Evolutionary conservation across 2,888 invertebrate species (phyloP), one percentile per base, ranked within the genome.

Genomic region (Cheilosia scutellata): DNA sequence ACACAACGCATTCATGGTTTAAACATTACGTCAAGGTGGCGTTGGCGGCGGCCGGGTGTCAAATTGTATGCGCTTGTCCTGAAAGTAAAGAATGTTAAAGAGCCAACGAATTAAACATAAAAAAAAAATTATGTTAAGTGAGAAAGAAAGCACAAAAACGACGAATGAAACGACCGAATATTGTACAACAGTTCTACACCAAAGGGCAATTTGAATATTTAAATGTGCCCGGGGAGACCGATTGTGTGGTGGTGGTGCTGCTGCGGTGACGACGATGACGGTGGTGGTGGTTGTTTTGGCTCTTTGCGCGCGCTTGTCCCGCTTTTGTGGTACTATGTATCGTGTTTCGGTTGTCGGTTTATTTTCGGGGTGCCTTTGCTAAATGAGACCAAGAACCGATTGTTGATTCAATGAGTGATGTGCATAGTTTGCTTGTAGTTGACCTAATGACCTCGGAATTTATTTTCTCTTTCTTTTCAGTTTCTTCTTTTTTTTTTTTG

Each of bases 201-300:
- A 75, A 84, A 84, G 84, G 84, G 84, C 84, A 84, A 84, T 84
- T 84, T 84, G 75, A 84, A 84, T 84, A 79, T 84, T 84, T 84
- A 84, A 84, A 84, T 84, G 60, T 42, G 65, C 74, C 65, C 51
- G 53, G 66, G 70, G 55, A 49, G 68, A 70, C 51, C 51, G 37
- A 55, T 78, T 68, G 60, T 72, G 40, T 68, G 49, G 16, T 63
- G 31, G 25, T 40, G 53, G 11, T 47, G 40, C 55, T 70, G 60
- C 37, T 31, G 66, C 70, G 37, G 27, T 7, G 20, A 16, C 44
- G 44, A 44, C n/a, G 44, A 16, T n/a, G 16, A n/a, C 0, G 16
- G 16, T 68, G 63, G 5, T 63, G 47, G 31, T 40, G 66, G 40
- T 42, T 51, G 13, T 53, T 66, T 29, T 66, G 37, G 49, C 33